Conservation (phyloP, 1,140 invertebrate genomes). For the Drosophila novamexicana region DNA sequence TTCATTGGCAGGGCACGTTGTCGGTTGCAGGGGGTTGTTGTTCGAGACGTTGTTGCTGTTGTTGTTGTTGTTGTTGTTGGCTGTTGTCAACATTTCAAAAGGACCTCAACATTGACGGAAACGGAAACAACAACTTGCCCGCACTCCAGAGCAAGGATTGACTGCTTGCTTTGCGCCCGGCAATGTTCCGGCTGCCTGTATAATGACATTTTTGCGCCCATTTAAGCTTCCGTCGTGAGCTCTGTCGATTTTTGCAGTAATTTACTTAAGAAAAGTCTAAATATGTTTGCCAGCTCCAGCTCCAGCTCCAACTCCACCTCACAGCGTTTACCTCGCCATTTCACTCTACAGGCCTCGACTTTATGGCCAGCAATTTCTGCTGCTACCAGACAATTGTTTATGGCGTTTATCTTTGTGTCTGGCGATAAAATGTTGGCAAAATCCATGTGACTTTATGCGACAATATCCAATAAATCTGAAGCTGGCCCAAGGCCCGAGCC, state of each 20-base stretch:
- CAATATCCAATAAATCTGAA: constrained; percentile 78
- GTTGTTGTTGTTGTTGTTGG: constrained; percentile 26
- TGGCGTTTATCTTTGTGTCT: constrained; percentile 72
- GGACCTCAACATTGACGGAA: constrained; percentile 67
- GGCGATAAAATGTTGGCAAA: constrained; percentile 74
- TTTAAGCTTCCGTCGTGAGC: constrained; percentile 67
- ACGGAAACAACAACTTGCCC: constrained; percentile 78
- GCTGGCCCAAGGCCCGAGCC: constrained; percentile 20
- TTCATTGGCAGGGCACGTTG: constrained; percentile 1
- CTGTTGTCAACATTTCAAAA: constrained; percentile 60
- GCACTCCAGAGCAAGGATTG: constrained; percentile 24
- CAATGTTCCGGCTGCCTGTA: constrained; percentile 47
- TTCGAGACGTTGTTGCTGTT: constrained; percentile 4
- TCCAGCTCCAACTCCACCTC: no score
- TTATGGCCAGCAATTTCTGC: constrained; percentile 37
- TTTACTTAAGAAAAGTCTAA: constrained; percentile 79
- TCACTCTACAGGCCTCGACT: not conserved
- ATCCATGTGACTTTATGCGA: constrained; percentile 69
- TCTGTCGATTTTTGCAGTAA: constrained; percentile 73
- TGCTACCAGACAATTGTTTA: constrained; percentile 64
- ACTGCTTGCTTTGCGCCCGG: constrained; percentile 14
- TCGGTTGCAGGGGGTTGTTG: not conserved
- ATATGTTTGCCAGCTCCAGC: constrained; percentile 41
- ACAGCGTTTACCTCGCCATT: not conserved
- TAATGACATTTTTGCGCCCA: constrained; percentile 81